Percentiles rank a stretch among this genome's conserved stretches.
These are phyloP conservation scores for Brachyopa scutellaris DNA, from an alignment of 2,888 invertebrate species.

Conservation along the genomic window DNA sequence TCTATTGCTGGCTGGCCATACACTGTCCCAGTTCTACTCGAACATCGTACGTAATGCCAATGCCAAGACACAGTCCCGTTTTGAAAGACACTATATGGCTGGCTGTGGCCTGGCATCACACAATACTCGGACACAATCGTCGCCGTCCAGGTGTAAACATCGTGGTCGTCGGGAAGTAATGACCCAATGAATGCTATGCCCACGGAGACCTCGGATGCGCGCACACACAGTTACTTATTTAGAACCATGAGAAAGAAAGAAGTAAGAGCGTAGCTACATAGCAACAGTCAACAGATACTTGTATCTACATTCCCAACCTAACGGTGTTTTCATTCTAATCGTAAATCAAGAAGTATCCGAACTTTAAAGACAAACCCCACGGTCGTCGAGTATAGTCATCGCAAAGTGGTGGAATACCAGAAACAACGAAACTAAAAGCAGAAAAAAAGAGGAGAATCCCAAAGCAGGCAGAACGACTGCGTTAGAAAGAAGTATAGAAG, in stretches of 20 bases:
- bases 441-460: conserved; percentile 52
- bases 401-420: conserved; percentile 50
- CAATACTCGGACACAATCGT: conserved; percentile 26
- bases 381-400: conserved; percentile 10
- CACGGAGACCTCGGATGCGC: conserved; percentile 28
- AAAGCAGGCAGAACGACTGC: conserved; percentile 45
- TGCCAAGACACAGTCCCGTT: conserved; percentile 62
- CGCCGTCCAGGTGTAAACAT: conserved; percentile 50
- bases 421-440: conserved; percentile 34
- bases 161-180: conserved; percentile 46
- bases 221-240: conserved; percentile 46
- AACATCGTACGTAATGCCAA: no score
- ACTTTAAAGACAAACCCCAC: neutral
- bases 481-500: no score
- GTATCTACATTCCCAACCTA: conserved; percentile 53
- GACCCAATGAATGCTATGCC: conserved; percentile 67
- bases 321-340: conserved; percentile 71
- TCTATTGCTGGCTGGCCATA: neutral
- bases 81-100: conserved; percentile 57
- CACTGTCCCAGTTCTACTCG: conserved; percentile 61
- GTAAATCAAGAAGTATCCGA: conserved; percentile 70
- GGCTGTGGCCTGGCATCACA: neutral
- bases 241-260: conserved; percentile 40
- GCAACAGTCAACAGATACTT: neutral
- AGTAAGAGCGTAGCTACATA: conserved; percentile 21